phyloP scores from a whole-genome alignment of 1,140 invertebrate species.

The Thalassaphorura encarpata region DNA sequence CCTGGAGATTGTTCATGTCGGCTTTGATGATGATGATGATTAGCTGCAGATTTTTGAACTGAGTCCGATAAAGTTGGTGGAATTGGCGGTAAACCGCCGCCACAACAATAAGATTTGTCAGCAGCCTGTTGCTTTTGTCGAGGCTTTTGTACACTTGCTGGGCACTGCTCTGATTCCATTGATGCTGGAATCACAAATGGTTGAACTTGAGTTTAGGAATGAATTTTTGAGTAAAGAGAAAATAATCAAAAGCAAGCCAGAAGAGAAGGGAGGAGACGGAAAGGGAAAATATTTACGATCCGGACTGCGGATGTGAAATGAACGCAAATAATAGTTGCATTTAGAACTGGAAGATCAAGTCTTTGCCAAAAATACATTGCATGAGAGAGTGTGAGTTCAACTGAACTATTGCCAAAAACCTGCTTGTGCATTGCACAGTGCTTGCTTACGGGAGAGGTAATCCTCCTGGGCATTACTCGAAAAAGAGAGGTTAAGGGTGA shows the following conservation, averaged over 20 bases:
- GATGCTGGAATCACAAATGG: no score
- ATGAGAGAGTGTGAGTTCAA: no score
- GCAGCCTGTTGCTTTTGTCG: neutral
- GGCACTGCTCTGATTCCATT: neutral
- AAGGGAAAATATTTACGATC: neutral
- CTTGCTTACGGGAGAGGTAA: neutral
- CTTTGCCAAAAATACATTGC: no score
- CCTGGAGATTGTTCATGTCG: neutral
- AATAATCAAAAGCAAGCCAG: no score
- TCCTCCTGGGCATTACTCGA: neutral
- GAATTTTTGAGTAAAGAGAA: no score
- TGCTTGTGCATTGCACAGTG: neutral
- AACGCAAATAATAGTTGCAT: neutral
- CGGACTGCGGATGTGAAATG: neutral
- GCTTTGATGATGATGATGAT: neutral
- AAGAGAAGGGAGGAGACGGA: no score
- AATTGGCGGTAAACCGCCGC: no score
- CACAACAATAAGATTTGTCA: no score
- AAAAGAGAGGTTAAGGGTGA: neutral
- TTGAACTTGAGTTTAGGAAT: no score
- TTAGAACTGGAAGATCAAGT: no score
- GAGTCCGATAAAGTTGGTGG: neutral
- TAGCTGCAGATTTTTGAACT: neutral
- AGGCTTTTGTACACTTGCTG: neutral
- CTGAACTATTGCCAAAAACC: neutral